Base-by-base conservation (phyloP, 2,888 invertebrate genomes). In the Caenorhabditis doughertyi region DNA sequence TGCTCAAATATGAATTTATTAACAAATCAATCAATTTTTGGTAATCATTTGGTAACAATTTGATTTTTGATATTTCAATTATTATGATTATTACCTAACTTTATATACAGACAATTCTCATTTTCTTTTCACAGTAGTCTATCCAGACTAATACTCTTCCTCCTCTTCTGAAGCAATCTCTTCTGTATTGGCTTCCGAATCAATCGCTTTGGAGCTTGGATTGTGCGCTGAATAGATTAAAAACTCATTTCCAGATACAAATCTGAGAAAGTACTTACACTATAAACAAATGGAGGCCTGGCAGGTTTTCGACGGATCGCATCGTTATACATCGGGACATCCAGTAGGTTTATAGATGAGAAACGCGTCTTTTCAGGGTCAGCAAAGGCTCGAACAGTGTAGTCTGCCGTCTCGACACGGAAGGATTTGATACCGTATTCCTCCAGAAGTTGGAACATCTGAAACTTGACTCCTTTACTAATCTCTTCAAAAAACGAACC, bases 371-470 rank as follows among this genome's bases (percentile, higher is more conserved):
- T 73, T 16, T 35, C 60, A 3, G 81, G 81, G 18, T 81, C 62
- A 27, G 74, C 81, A 25, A 47, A 81, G 0, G 74, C 81, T 4
- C 81, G 73, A 13, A 81, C 81, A 3, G 74, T 81, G 68, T 81
- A 81, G 53, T 81, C 81, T 2, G 73, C 74, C 2, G 81, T 81
- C 39, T 81, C 68, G 7, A 81, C 73, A 7, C 74, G 73, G 60
- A 81, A 68, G 7, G 73, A 58, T 23, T 29, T 53, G 32, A 81
- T 74, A n/a, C 81, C 81, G 70, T 74, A 81, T 29, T 81, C 81
- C 3, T 81, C 74, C 49, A 81, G 74, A 18, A 81, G 74, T 74
- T 81, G 81, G 67, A 81, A 81, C 81, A 81, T 74, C 80, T 79
- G 70, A 29, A 79, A n/a, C n/a, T n/a, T n/a, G n/a, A n/a, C n/a